Conservation (phyloP, 2,797 vertebrate genomes). For the Lacerta viridis region DNA sequence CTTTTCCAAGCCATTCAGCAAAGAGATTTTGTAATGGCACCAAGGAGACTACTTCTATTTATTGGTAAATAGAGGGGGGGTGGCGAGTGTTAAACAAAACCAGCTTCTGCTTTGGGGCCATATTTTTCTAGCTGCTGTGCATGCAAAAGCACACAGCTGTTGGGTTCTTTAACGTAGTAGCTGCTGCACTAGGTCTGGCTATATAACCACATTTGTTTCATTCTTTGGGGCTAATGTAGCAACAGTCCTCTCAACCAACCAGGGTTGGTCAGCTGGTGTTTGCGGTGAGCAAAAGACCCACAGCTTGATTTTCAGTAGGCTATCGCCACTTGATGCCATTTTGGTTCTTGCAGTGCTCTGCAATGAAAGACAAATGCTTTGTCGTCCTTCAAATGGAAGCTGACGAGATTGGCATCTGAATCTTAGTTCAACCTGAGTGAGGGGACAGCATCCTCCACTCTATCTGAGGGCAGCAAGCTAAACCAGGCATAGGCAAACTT, state of each 20-base stretch:
- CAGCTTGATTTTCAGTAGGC: background rate
- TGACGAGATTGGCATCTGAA: background rate
- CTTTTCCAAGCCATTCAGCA: constrained; percentile 25
- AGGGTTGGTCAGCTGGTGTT: background rate
- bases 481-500: too few species aligned
- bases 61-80: constrained; percentile 5
- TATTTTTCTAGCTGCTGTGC: background rate
- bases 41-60: constrained; percentile 3
- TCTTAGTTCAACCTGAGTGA: background rate
- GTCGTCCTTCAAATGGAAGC: background rate
- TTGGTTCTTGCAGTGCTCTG: background rate
- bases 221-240: background rate
- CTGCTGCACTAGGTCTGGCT: background rate
- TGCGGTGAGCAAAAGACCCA: background rate
- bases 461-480: background rate
- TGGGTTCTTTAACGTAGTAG: background rate
- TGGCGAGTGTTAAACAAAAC: constrained; percentile 22
- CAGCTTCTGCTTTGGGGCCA: background rate
- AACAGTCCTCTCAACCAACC: background rate
- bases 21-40: constrained; percentile 15
- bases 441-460: background rate
- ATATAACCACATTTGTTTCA: background rate
- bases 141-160: background rate
- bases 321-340: background rate
- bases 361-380: background rate